These are phyloP conservation scores for Lucinisca nassula DNA, from an alignment of 2,888 invertebrate species.

Conservation along the genomic window DNA sequence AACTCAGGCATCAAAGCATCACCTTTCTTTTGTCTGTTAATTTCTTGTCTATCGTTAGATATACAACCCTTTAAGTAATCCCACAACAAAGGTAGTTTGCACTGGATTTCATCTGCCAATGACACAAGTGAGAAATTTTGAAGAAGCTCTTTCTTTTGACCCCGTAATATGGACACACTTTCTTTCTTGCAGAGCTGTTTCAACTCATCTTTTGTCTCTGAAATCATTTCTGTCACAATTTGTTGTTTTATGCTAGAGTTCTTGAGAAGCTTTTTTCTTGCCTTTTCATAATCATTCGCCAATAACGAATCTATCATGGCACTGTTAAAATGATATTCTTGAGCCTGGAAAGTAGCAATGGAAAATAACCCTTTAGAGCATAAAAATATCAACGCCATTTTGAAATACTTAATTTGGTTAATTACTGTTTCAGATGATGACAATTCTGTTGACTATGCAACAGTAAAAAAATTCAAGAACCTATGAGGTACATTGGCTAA, in stretches of 20 bases:
- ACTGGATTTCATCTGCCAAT: not conserved
- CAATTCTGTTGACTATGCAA: too few species aligned
- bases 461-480: too few species aligned
- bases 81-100: not conserved
- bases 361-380: too few species aligned
- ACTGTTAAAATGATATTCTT: not conserved
- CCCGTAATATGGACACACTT: not conserved
- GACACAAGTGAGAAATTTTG: not conserved
- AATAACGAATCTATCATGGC: not conserved
- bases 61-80: not conserved
- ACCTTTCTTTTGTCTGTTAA: slow-evolving; percentile 21
- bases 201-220: not conserved
- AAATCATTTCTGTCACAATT: not conserved
- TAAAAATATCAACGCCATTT: too few species aligned
- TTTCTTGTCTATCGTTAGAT: not conserved
- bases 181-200: not conserved
- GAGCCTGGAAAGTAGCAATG: not conserved
- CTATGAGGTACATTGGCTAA: too few species aligned
- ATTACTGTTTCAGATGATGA: too few species aligned
- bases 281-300: not conserved
- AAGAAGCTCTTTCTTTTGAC: not conserved
- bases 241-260: not conserved
- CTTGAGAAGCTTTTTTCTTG: not conserved
- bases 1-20: slow-evolving; percentile 30
- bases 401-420: too few species aligned